Evolutionary conservation across 2,113 vertebrate species (phyloP).

Genomic region (Motacilla tschutschensis): DNA sequence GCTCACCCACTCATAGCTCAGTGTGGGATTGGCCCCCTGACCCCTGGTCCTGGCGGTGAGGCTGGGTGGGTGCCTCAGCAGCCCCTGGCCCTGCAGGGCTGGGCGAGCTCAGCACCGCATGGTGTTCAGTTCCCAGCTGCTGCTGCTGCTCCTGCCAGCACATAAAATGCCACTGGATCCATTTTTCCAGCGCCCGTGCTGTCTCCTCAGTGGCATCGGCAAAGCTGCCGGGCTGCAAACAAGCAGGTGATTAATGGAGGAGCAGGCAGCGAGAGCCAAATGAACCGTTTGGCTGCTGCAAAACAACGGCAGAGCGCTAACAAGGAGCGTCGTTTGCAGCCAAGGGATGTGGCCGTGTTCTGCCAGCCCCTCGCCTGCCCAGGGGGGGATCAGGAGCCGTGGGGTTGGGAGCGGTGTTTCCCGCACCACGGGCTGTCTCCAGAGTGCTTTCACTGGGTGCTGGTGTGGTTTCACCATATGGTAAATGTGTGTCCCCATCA

Average conservation of each 20-base stretch:
- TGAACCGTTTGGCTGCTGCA: neutral
- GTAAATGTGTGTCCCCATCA: neutral
- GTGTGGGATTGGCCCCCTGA: fast-evolving
- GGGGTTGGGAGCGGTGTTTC: neutral
- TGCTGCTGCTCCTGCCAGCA: neutral
- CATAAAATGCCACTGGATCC: neutral
- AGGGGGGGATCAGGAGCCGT: neutral
- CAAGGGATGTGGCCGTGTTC: neutral
- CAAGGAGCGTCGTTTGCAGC: neutral
- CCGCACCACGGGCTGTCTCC: neutral
- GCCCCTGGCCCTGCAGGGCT: neutral
- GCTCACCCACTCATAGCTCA: fast-evolving
- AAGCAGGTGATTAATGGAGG: slow-evolving; percentile 33
- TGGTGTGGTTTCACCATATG: neutral
- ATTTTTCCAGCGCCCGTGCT: neutral
- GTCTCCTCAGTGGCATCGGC: neutral
- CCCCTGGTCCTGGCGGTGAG: fast-evolving
- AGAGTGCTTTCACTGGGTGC: neutral
- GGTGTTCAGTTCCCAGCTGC: neutral
- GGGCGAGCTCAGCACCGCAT: fast-evolving
- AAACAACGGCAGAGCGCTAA: neutral
- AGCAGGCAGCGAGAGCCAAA: neutral
- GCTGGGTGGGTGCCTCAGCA: neutral
- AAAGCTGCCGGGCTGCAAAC: neutral
- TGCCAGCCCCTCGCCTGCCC: neutral